Base-by-base conservation (phyloP, 2,888 invertebrate species). In the Acanthococcus lagerstroemiae region DNA sequence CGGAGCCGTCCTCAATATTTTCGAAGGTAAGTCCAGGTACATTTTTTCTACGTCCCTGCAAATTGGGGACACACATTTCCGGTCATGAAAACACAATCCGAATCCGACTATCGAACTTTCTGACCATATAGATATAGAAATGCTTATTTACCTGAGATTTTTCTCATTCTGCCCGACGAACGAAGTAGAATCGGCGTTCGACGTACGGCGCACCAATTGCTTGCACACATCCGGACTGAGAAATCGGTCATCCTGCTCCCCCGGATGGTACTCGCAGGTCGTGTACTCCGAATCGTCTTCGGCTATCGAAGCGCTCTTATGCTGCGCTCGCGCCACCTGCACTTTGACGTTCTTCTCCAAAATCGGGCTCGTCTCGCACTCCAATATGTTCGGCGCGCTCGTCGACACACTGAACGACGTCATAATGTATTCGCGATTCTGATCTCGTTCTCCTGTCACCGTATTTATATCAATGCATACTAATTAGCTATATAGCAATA, bases 351-450 rank as follows among this genome's bases (percentile, higher is more conserved):
- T 61, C 5, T 19, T 30, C n/a, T 61, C 61, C 6, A 61, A n/a
- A 3, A 61, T 27, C 3, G 26, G 27, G 15, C 52, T 30, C 37
- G 52, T 25, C 7, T 61, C 61, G 37, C 27, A 37, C n/a, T 61
- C 61, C 7, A 61, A 37, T 17, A 61, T 61, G 27, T 61, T 26
- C 4, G 61, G 61, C 27, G 61, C 61, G 17, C 61, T 61, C 15
- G 61, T 50, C 52, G 61, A 61, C 37, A 61, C 24, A 61, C 24
- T 52, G 9, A 52, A 61, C 52, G n/a, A n/a, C n/a, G n/a, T n/a
- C n/a, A n/a, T n/a, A n/a, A n/a, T n/a, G n/a, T n/a, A n/a, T n/a
- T n/a, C n/a, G n/a, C n/a, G n/a, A n/a, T n/a, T n/a, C n/a, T n/a
- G n/a, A n/a, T n/a, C n/a, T n/a, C n/a, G n/a, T n/a, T n/a, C n/a